phyloP scores from a whole-genome alignment of 2,888 invertebrate species.

The Harpalus rufipes region DNA sequence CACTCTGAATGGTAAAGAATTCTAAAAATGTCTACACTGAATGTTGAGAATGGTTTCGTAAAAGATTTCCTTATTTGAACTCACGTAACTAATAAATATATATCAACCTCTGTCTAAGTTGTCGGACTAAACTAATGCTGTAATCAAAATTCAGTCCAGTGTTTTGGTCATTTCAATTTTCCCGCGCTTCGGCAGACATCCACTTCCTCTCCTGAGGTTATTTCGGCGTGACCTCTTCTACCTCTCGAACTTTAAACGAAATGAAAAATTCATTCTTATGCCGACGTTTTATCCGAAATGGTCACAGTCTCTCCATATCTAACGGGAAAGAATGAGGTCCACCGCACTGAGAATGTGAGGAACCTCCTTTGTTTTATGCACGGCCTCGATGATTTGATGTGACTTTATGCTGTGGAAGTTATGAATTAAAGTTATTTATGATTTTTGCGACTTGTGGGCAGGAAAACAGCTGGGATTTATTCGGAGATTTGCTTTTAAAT shows the following conservation, averaged over 20 bases:
- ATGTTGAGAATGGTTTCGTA: not conserved
- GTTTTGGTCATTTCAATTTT: slow-evolving; percentile 47
- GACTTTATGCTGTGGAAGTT: slow-evolving; percentile 52
- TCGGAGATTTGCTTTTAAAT: slow-evolving; percentile 18
- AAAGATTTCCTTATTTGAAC: slow-evolving; percentile 28
- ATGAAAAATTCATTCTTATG: slow-evolving; percentile 51
- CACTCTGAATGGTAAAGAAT: no score
- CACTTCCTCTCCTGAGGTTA: slow-evolving; percentile 28
- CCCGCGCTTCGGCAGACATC: slow-evolving; percentile 24
- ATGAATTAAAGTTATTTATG: slow-evolving; percentile 54
- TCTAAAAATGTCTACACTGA: no score
- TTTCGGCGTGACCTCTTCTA: slow-evolving; percentile 16
- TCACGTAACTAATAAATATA: slow-evolving; percentile 30
- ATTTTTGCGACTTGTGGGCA: slow-evolving; percentile 4
- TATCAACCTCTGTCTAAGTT: slow-evolving; percentile 17
- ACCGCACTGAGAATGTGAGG: not conserved
- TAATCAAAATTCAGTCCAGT: slow-evolving; percentile 40
- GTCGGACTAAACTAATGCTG: slow-evolving; percentile 41
- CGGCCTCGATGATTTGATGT: slow-evolving; percentile 39
- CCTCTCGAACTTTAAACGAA: slow-evolving; percentile 51
- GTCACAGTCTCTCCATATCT: slow-evolving; percentile 21
- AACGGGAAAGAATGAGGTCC: not conserved
- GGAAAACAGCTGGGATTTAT: slow-evolving; percentile 30
- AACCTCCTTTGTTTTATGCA: slow-evolving; percentile 48
- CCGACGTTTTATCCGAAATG: slow-evolving; percentile 13